A percentile compares a stretch with the other conserved stretches of the same genome.
phyloP scores from a whole-genome alignment of 2,888 invertebrate species.

The Caenorhabditis sulstoni region DNA sequence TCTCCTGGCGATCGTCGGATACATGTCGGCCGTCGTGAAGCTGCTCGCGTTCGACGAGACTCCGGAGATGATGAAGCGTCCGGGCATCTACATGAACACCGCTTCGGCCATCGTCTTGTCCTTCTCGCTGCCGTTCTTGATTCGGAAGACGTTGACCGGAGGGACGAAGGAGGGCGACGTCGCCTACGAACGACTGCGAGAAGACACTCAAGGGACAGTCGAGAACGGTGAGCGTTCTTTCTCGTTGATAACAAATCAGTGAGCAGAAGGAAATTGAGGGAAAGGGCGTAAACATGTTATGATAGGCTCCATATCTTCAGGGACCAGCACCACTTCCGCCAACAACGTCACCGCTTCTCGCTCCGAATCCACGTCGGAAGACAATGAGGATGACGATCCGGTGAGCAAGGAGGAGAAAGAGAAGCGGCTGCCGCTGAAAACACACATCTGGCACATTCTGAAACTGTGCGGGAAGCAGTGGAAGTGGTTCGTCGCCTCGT shows the following conservation, averaged over 20 bases:
- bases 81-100: slow-evolving; percentile 45
- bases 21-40: slow-evolving; percentile 43
- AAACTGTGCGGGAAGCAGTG: slow-evolving; percentile 53
- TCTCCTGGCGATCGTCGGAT: slow-evolving; percentile 32
- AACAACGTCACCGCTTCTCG: background rate
- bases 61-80: slow-evolving; percentile 24
- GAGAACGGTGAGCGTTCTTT: slow-evolving; percentile 33
- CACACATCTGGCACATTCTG: slow-evolving; percentile 43
- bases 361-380: slow-evolving; percentile 8
- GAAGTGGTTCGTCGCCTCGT: slow-evolving; percentile 51
- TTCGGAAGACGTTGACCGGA: slow-evolving; percentile 33
- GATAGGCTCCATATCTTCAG: slow-evolving; percentile 3
- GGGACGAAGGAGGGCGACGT: slow-evolving; percentile 11
- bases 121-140: slow-evolving; percentile 19
- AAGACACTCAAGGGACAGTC: background rate
- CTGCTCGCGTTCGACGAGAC: slow-evolving; percentile 46
- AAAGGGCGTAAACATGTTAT: too few species aligned
- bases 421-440: slow-evolving; percentile 44
- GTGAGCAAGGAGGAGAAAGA: slow-evolving; percentile 52
- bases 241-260: too few species aligned
- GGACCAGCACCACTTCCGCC: slow-evolving; percentile 3
- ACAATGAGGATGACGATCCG: slow-evolving; percentile 47
- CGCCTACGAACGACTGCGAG: slow-evolving; percentile 28
- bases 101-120: slow-evolving; percentile 31
- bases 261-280: background rate